Base-by-base conservation (phyloP, 2,797 vertebrate species). In the Notolabrus celidotus region DNA sequence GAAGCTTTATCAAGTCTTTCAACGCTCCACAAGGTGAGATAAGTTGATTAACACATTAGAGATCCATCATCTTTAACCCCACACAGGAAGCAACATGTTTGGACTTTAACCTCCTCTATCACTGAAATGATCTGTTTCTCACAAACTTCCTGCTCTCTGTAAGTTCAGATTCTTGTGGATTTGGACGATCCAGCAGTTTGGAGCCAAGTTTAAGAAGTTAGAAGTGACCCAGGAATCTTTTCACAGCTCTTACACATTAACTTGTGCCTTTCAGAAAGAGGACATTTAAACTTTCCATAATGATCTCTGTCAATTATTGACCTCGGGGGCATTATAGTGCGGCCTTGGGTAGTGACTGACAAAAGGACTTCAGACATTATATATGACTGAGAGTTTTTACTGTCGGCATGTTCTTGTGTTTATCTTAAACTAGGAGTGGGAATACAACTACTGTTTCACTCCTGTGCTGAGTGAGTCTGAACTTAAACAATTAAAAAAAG, bases 271-370 rank as follows among this genome's bases (percentile, higher is more conserved):
- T 62, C 43, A 75, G 72, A 71, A 33, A 63, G 36, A 63, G 73
- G 51, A 50, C 81, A 75, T 87, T 84, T 87, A 79, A 86, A 86
- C 78, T 80, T 87, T 84, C 82, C 80, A 80, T 86, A 86, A 87
- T 86, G 63, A 81, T 62, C 46, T 77, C 77, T 86, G 86, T 91
- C 80, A 91, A 89, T 88, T 31, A 92, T 91, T 91, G 85, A 87
- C 72, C 73, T 52, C 66, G 36, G 41, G 53, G 47, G 20, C 19
- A 34, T 63, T 68, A 53, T 54, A 74, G 45, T 49, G 42, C 41
- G 63, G 77, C 79, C 77, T 82, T 78, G 60, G 45, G 33, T 58
- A 46, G 55, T 14, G 33, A 59, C 39, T 39, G 51, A 77, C 59
- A 61, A 20, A 79, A 59, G 73, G 55, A 75, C 76, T 63, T 71